These are phyloP conservation scores for Pseudomyrmex sp. DNA, from an alignment of 1,140 invertebrate species.

Conservation along the genomic window DNA sequence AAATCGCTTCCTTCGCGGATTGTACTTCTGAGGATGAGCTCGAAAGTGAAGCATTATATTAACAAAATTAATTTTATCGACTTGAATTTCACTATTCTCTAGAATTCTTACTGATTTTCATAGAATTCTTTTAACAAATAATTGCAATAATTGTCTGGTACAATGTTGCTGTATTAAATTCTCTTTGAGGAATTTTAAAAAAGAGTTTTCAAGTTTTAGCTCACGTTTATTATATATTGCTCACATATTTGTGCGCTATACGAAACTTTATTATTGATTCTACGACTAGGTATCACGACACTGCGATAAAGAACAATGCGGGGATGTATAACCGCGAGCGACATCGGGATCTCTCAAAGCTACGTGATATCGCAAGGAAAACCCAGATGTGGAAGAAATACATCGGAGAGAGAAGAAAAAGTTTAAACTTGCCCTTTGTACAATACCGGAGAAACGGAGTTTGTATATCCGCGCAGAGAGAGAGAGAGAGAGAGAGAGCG, in stretches of 20 bases:
- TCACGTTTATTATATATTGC: no score
- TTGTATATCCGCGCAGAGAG: not conserved
- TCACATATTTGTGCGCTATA: not conserved
- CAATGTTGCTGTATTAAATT: not conserved
- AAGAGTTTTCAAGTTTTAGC: not conserved
- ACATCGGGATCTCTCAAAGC: conserved; percentile 19
- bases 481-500: not conserved
- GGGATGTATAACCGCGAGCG: not conserved
- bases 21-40: not conserved
- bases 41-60: not conserved
- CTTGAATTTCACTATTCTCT: not conserved
- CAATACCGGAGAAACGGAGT: conserved; percentile 12
- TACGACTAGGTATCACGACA: not conserved
- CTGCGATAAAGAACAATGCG: not conserved
- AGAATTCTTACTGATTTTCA: not conserved
- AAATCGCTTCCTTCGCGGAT: conserved; percentile 13
- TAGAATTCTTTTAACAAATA: no score
- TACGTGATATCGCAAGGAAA: conserved; percentile 32
- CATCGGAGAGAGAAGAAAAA: conserved; percentile 14
- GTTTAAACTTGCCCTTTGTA: conserved; percentile 15
- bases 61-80: not conserved
- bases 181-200: not conserved
- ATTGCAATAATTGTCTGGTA: no score
- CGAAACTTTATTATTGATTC: conserved; percentile 11
- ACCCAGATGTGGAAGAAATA: conserved; percentile 44